A percentile compares a stretch with the other conserved stretches of the same genome.
Evolutionary conservation across 2,797 vertebrate genomes (phyloP).

Genomic region (Dallia pectoralis): DNA sequence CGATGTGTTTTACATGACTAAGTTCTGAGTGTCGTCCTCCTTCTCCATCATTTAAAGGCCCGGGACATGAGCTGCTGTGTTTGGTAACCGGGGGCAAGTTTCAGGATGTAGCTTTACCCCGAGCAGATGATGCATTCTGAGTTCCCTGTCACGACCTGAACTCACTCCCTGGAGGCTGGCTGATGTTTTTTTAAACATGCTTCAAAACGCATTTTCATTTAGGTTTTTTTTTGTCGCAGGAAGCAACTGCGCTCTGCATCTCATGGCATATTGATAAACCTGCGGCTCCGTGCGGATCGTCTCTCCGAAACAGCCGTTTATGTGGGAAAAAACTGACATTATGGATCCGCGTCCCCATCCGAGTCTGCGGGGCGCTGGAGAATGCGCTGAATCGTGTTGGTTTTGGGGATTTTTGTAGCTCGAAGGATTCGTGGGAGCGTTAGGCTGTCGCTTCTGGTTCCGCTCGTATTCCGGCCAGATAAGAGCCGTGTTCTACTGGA

Average conservation of each 20-base stretch:
- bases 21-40: not conserved
- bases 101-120: not conserved
- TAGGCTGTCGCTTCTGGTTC: not conserved
- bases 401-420: not conserved
- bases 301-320: not conserved
- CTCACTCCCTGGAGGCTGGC: not conserved
- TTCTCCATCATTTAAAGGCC: not conserved
- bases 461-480: slow-evolving; percentile 8
- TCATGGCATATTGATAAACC: slow-evolving; percentile 59
- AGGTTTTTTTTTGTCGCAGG: slow-evolving; percentile 48
- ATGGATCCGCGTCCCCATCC: not conserved
- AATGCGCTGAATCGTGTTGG: not conserved
- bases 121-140: slow-evolving; percentile 39
- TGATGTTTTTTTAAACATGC: not conserved
- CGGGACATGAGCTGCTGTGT: not conserved
- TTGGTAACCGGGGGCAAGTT: not conserved
- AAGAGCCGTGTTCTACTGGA: slow-evolving; percentile 22
- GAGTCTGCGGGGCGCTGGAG: not conserved
- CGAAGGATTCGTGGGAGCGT: not conserved
- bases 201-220: slow-evolving; percentile 29
- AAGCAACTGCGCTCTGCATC: slow-evolving; percentile 38
- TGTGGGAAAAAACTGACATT: not conserved
- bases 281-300: slow-evolving; percentile 24
- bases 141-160: not conserved
- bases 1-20: not conserved